phyloP scores from a whole-genome alignment of 2,888 invertebrate genomes.

The Lepidonotus clava region DNA sequence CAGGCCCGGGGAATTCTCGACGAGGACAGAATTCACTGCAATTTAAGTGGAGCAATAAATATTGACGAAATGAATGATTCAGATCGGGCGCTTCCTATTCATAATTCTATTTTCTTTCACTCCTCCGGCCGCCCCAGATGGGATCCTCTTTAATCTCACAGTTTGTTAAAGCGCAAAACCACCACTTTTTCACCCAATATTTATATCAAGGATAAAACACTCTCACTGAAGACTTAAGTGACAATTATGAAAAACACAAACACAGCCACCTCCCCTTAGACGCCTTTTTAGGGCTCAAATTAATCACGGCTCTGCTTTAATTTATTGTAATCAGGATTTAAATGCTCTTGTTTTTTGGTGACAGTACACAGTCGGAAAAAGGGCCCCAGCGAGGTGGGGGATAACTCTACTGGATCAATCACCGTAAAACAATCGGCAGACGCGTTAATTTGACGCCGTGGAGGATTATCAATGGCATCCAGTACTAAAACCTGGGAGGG shows the following conservation, averaged over 20 bases:
- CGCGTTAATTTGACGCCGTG: conserved; percentile 4
- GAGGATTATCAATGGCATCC: not conserved
- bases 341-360: not conserved
- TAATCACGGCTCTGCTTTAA: not conserved
- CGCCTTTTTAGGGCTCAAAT: not conserved
- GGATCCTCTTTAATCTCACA: no score
- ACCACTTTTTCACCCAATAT: not conserved
- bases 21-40: no score
- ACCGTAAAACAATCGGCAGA: not conserved
- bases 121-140: no score
- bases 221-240: not conserved
- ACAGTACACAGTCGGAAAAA: not conserved
- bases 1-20: no score
- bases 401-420: not conserved
- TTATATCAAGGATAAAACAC: not conserved
- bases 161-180: not conserved
- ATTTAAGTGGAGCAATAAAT: no score
- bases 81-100: no score
- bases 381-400: not conserved
- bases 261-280: not conserved
- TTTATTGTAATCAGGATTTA: not conserved
- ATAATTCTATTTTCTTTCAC: no score
- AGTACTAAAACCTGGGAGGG: not conserved
- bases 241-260: not conserved
- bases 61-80: no score